These are phyloP conservation scores for Stegastes partitus DNA, from an alignment of 2,113 vertebrate genomes.

Conservation along the genomic window DNA sequence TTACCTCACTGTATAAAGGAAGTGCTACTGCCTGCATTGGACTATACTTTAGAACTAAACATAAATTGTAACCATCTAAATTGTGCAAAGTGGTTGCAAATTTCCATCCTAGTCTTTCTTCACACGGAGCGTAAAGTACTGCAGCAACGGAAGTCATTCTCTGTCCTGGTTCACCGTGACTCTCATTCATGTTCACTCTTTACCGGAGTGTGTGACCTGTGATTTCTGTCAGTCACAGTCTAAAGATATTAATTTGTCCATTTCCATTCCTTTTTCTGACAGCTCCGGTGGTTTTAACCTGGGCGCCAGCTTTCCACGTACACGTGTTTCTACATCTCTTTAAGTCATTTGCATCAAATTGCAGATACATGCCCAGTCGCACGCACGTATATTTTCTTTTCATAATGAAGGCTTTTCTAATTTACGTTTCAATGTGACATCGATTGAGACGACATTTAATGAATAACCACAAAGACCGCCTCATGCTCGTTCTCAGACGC, in stretches of 20 bases:
- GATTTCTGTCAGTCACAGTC: slow-evolving; percentile 2
- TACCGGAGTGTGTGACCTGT: too few species aligned
- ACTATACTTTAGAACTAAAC: too few species aligned
- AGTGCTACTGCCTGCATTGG: too few species aligned
- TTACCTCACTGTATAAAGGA: too few species aligned
- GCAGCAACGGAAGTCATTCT: too few species aligned
- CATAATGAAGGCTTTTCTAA: background rate
- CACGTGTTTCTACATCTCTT: background rate
- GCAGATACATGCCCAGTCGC: background rate
- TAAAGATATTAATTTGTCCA: slow-evolving; percentile 6
- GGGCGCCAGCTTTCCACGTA: background rate
- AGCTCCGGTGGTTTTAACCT: background rate
- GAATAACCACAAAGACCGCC: background rate
- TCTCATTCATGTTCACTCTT: too few species aligned
- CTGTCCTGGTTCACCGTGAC: too few species aligned
- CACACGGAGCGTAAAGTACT: too few species aligned
- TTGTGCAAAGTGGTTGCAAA: too few species aligned
- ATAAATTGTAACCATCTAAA: too few species aligned
- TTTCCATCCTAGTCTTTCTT: too few species aligned
- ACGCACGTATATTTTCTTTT: background rate
- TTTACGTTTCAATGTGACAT: background rate
- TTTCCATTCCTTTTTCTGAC: background rate
- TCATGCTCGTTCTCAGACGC: background rate
- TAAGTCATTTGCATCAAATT: background rate
- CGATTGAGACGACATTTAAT: slow-evolving; percentile 7